Conservation (phyloP, 2,888 invertebrate genomes). For the Cyrtodaria siliqua region DNA sequence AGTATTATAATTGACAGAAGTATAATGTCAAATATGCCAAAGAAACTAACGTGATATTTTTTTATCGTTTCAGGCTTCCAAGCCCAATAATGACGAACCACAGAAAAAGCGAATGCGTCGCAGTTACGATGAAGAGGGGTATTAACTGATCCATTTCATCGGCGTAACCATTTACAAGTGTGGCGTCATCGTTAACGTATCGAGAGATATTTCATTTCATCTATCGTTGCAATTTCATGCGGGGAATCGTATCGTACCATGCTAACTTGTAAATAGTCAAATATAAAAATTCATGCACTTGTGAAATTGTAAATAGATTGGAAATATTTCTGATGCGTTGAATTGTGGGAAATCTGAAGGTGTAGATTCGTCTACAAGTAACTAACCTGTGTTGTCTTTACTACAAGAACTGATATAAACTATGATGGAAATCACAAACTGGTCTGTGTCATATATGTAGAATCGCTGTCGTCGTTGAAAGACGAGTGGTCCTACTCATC, state of each 20-base stretch:
- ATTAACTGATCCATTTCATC: conserved; percentile 4
- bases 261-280: conserved; percentile 4
- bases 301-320: too few species aligned
- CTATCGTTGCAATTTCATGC: too few species aligned
- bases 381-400: conserved; percentile 48
- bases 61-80: conserved; percentile 61
- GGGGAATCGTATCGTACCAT: too few species aligned
- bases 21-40: too few species aligned
- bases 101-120: conserved; percentile 52
- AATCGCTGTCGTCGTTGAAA: too few species aligned
- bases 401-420: background rate
- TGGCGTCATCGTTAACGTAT: too few species aligned
- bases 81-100: conserved; percentile 57
- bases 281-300: background rate
- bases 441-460: too few species aligned
- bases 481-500: too few species aligned
- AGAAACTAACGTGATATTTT: background rate
- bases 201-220: too few species aligned
- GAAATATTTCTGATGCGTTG: too few species aligned
- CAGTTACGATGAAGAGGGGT: conserved; percentile 25
- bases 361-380: conserved; percentile 45
- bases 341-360: conserved; percentile 14
- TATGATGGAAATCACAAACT: conserved; percentile 1
- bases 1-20: too few species aligned
- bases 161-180: too few species aligned